These are phyloP conservation scores for Neolamprologus falcicula DNA, from an alignment of 2,113 vertebrate genomes.

Conservation along the genomic window DNA sequence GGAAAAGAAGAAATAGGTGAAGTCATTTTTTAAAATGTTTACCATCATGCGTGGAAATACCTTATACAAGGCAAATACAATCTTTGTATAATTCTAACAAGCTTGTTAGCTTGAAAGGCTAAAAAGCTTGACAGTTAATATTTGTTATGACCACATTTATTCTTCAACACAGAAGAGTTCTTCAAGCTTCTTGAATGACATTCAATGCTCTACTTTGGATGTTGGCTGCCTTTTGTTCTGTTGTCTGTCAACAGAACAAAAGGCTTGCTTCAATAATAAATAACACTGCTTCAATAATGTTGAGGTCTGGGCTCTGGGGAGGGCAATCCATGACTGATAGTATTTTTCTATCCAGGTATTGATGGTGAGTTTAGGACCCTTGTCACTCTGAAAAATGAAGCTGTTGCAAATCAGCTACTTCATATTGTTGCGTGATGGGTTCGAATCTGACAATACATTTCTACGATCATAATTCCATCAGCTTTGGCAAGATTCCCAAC, in stretches of 20 bases:
- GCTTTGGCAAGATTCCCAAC: neutral
- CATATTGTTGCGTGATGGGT: neutral
- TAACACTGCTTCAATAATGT: neutral
- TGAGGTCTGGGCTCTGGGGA: neutral
- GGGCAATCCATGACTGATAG: neutral
- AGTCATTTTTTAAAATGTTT: neutral
- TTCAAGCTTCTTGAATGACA: neutral
- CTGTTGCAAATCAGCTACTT: neutral
- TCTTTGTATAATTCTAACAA: neutral
- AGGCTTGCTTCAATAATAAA: neutral
- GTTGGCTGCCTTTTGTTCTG: neutral
- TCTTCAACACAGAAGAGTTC: neutral
- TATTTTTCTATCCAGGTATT: neutral
- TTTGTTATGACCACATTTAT: neutral
- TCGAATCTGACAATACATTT: neutral
- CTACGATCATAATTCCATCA: neutral
- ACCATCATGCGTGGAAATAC: neutral
- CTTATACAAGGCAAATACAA: neutral
- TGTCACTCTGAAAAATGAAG: neutral
- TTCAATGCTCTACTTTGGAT: neutral
- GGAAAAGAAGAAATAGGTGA: neutral
- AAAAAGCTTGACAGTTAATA: neutral
- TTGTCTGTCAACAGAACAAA: neutral
- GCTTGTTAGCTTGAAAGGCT: neutral
- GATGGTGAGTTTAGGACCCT: neutral